Base-by-base conservation (phyloP, 1,140 invertebrate species). In the Pygmarrhopalites habei region DNA sequence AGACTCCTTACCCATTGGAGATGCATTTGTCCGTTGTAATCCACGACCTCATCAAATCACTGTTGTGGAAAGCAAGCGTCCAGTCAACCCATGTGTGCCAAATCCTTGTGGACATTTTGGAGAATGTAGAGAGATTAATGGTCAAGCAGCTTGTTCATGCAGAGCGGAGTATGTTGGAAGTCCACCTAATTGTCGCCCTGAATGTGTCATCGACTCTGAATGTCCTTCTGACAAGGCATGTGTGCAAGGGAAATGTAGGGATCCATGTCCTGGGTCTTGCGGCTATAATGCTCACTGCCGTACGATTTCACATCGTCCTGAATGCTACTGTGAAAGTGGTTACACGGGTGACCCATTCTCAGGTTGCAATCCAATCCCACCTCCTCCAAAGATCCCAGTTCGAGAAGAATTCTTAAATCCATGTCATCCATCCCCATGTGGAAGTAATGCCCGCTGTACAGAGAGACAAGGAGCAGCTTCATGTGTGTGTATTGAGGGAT, bases 41-140 rank as follows among this genome's bases (percentile, higher is more conserved):
- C 41, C 28, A 25, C 72, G 72, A 15, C 74, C 77, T 85, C 0
- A 86, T 84, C 72, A 83, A 83, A 56, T 78, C 83, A 0, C 87
- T 90, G 64, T 85, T 86, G 69, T n/a, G n/a, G n/a, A n/a, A n/a
- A n/a, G n/a, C n/a, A n/a, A n/a, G n/a, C 93, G 90, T 73, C 79
- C 83, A n/a, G 87, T 88, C 15, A 68, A 72, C 28, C 82, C 88
- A 17, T n/a, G n/a, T n/a, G 81, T 85, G 46, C 87, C 87, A 1
- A 85, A 85, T 62, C 88, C 88, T 0, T 90, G 88, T 74, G 88
- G 87, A n/a, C 81, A 85, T 58, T 88, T 90, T 76, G 88, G 64
- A 2, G 41, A 85, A 71, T 93, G 90, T 72, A n/a, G n/a, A 81
- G 39, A 10, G 10, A 41, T 41, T n/a, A 41, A 12, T 41, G 89